These are phyloP conservation scores for Tenodera sinensis DNA, from an alignment of 2,888 invertebrate genomes.

Conservation along the genomic window DNA sequence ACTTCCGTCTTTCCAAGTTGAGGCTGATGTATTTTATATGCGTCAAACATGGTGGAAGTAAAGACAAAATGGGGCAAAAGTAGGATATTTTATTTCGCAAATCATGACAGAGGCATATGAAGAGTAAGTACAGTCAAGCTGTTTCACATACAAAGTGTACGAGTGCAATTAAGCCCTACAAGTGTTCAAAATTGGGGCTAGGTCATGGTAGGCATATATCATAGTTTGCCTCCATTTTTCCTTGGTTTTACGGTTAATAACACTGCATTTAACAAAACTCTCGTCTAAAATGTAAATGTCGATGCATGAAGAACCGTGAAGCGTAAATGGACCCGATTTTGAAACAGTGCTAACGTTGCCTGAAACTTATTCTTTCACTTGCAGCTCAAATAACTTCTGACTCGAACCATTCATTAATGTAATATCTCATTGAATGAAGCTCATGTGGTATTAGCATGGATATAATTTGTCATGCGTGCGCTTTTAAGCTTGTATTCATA, in stretches of 20 bases:
- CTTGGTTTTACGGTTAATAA: constrained; percentile 21
- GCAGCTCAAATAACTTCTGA: background rate
- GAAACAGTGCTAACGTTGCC: background rate
- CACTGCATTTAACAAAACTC: background rate
- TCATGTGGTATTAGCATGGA: background rate
- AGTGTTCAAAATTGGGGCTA: constrained; percentile 34
- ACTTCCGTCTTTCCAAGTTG: constrained; percentile 35
- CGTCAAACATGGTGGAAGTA: constrained; percentile 80
- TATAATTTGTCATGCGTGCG: background rate
- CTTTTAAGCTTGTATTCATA: background rate
- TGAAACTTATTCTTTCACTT: background rate
- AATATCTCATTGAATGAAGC: background rate
- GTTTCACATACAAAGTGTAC: constrained; percentile 4
- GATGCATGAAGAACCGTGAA: background rate
- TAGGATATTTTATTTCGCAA: constrained; percentile 79
- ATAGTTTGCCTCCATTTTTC: constrained; percentile 32
- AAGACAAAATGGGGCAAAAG: constrained; percentile 76
- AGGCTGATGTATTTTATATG: constrained; percentile 46
- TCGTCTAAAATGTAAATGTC: background rate
- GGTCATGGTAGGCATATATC: constrained; percentile 32
- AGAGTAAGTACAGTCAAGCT: constrained; percentile 65
- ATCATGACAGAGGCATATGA: constrained; percentile 90
- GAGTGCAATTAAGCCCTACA: constrained; percentile 23
- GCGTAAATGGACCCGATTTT: background rate
- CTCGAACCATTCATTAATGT: background rate